Evolutionary conservation across 2,888 invertebrate genomes (phyloP), one percentile per base, ranked within the genome.

Genomic region (Mantis religiosa): DNA sequence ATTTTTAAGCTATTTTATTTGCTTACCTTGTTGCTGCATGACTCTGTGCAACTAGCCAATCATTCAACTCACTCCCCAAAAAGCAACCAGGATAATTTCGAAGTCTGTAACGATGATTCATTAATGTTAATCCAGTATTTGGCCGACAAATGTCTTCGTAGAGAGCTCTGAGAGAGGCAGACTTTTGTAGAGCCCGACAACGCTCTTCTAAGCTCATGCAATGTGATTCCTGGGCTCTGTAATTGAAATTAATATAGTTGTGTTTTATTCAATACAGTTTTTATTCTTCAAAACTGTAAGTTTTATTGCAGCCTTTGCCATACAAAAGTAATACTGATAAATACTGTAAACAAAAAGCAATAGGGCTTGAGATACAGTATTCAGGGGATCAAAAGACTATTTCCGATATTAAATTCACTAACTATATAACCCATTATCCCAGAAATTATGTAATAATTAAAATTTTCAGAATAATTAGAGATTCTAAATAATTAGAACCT

Each of bases 31-130:
- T 96, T 87, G 96, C 95, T 83, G 96, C 96, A 92, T 96, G 96
- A 90, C 97, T 96, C 91, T 97, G 96, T 88, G 95, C 95, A 92
- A 97, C 95, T 28, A 98, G 94, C 98, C 98, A 98, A 92, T 97
- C 97, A 7, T 98, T 95, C 20, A 98, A 93, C 92, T 97, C 97
- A 89, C 95, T 96, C 3, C 97, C 98, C 27, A 96, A 94, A 93
- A 97, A 96, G 91, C 97, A 97, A 87, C 95, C 95, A 90, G 95
- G 95, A 93, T 97, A 97, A 90, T 96, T 96, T 90, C 97, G 95
- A 28, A 97, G 94, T 30, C 97, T 95, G 92, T 97, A 96, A 90
- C 97, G 93, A 91, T 96, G 95, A 27, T 94, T 95, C 91, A 95
- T 95, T 91, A 96, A 93, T 89, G 94, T 93, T 54, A 96, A 93